These are phyloP conservation scores for Elysia crispata DNA, from an alignment of 2,888 invertebrate species.

Conservation along the genomic window DNA sequence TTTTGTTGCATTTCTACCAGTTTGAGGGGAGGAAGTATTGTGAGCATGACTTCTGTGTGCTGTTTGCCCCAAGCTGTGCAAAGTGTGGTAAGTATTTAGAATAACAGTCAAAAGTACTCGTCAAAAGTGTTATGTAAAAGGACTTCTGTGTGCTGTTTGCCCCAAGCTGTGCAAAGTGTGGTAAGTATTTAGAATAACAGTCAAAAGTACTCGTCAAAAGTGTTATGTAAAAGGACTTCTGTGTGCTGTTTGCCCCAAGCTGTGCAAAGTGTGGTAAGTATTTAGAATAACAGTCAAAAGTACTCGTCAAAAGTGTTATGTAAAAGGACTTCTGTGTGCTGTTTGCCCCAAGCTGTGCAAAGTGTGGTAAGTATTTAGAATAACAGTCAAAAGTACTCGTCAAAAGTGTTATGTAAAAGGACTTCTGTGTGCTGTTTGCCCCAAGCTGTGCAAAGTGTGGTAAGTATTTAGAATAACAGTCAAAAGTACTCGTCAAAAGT, in stretches of 20 bases:
- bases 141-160: constrained; percentile 98
- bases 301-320: constrained; percentile 99
- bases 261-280: constrained; percentile 87
- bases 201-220: no score
- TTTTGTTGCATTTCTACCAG: no score
- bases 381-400: no score
- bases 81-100: constrained; percentile 84
- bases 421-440: constrained; percentile 97
- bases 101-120: no score
- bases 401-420: constrained; percentile 99
- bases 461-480: no score
- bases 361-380: constrained; percentile 84
- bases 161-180: constrained; percentile 89
- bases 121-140: constrained; percentile 99
- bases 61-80: constrained; percentile 93
- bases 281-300: no score
- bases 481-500: no score
- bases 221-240: constrained; percentile 99
- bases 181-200: constrained; percentile 82
- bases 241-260: constrained; percentile 95
- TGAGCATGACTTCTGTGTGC: constrained; percentile 98
- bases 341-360: constrained; percentile 91
- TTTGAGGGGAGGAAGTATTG: constrained; percentile 99
- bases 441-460: constrained; percentile 90
- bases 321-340: constrained; percentile 98